These are phyloP conservation scores for Palythoa grandiflora DNA, from an alignment of 92 coral and sea anemone genomes.

Conservation along the genomic window DNA sequence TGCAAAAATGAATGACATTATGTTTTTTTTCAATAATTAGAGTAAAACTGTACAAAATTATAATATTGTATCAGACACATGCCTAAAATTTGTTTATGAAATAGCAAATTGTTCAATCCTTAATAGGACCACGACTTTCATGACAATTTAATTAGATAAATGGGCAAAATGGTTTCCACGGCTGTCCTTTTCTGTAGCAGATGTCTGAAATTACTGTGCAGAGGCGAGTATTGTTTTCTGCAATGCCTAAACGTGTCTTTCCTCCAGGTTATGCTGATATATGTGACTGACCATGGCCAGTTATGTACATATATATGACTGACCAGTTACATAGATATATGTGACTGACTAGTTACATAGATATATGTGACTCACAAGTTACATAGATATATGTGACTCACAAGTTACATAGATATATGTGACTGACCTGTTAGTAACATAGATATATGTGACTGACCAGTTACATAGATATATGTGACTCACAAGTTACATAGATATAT, in stretches of 20 bases:
- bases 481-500: too few relatives aligned
- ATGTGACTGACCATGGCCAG: too few relatives aligned
- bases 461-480: not conserved
- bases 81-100: slow-evolving; percentile 8
- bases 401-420: too few relatives aligned
- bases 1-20: slow-evolving; percentile 4
- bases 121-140: not conserved
- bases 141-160: not conserved
- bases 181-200: not conserved
- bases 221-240: not conserved
- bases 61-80: not conserved
- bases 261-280: not conserved
- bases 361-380: too few relatives aligned
- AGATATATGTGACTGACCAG: too few relatives aligned
- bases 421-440: too few relatives aligned
- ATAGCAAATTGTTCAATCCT: slow-evolving; percentile 8
- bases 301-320: too few relatives aligned
- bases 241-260: not conserved
- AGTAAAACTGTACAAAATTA: not conserved
- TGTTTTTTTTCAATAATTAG: not conserved
- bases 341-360: too few relatives aligned
- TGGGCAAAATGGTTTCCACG: not conserved
- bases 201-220: slow-evolving; percentile 12
- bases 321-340: too few relatives aligned
- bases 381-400: too few relatives aligned